Conservation (phyloP, 2,888 invertebrate species). For the Sylvicola fuscatus region DNA sequence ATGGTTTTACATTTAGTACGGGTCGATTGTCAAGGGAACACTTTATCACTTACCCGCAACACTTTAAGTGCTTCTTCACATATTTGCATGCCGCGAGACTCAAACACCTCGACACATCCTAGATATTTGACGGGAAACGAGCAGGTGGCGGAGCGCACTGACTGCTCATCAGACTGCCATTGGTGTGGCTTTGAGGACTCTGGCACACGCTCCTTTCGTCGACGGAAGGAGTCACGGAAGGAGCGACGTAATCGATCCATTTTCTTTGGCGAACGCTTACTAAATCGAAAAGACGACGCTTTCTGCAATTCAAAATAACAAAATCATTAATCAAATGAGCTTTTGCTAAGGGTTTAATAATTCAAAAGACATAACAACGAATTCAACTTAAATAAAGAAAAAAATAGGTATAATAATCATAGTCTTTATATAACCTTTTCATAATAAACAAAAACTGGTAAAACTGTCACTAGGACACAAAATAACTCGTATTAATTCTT, state of each 20-base stretch:
- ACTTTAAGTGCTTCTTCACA: constrained; percentile 98
- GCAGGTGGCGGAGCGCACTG: constrained; percentile 90
- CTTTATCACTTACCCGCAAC: constrained; percentile 51
- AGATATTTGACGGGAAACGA: constrained; percentile 96
- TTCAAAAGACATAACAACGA: too few relatives aligned
- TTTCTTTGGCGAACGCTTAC: constrained; percentile 45
- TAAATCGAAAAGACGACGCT: constrained; percentile 29
- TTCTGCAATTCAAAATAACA: constrained; percentile 25
- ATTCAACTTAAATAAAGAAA: too few relatives aligned
- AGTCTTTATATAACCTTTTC: too few relatives aligned
- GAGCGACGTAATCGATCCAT: constrained; percentile 81
- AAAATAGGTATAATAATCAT: too few relatives aligned
- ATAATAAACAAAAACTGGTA: too few relatives aligned
- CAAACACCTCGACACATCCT: constrained; percentile 98
- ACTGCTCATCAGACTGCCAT: constrained; percentile 95
- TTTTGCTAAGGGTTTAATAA: too few relatives aligned
- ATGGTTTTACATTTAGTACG: constrained; percentile 4
- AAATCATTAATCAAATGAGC: constrained; percentile 1
- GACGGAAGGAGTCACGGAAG: constrained; percentile 83
- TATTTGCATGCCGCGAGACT: constrained; percentile 97
- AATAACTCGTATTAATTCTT: too few relatives aligned
- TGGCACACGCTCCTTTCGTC: constrained; percentile 71
- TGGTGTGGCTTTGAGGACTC: constrained; percentile 93
- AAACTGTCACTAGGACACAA: too few relatives aligned
- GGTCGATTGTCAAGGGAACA: background rate